Base-by-base conservation (phyloP, 1,140 invertebrate species). In the Drosophila persimilis region DNA sequence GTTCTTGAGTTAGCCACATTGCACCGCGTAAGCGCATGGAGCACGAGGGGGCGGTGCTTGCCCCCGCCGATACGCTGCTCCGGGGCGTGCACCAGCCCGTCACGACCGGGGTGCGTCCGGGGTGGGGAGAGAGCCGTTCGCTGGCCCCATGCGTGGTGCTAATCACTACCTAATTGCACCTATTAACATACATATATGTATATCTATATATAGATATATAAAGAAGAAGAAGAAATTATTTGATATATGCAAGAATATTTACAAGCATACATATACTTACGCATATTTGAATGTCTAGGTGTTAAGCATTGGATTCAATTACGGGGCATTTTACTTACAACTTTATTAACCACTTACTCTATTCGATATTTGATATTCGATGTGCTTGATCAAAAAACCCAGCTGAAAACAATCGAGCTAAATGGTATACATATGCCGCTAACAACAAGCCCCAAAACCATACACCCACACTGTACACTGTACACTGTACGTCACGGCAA, bases 291-390 rank as follows among this genome's bases (percentile, higher is more conserved):
- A 67, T 84, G 80, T 84, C 73, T 84, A 84, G 81, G 24, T 77
- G 67, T 65, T 84, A 84, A 85, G 80, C 81, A 85, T 81, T 81
- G 71, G 51, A 85, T 80, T 84, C 77, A 80, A 85, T 80, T 86
- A 84, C 73, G 73, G 69, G 46, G 76, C 81, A 85, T 86, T 85
- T 80, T 77, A 79, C 76, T 73, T 70, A 65, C 55, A 51, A 69
- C 54, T 70, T 74, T 64, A 69, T 67, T 60, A 59, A 22, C 15
- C 39, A 48, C 41, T 73, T 51, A 26, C 24, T 26, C 35, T 35
- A 66, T 51, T 53, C 80, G 75, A 71, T 26, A 20, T 20, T 20
- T 20, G 20, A 74, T 72, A 31, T 9, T 31, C 57, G 59, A 81
- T 54, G 81, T 86, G 81, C 81, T 86, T 86, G 62, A 59, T 55